Conservation (phyloP, 2,113 vertebrate species). For the Sialia sialis region DNA sequence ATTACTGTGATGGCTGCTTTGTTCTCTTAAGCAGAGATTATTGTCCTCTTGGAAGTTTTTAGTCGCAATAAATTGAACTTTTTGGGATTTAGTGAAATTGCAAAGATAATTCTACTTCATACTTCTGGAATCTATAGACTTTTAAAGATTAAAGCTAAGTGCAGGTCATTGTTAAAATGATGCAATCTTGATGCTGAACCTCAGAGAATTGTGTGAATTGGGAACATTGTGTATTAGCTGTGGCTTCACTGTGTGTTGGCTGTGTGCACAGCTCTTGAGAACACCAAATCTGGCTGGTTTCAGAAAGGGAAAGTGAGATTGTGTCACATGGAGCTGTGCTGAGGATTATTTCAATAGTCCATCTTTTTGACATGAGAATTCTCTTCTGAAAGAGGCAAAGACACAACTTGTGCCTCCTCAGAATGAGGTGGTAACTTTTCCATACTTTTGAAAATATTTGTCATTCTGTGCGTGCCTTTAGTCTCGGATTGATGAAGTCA, state of each 20-base stretch:
- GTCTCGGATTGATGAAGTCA: conserved; percentile 43
- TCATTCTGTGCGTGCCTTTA: neutral
- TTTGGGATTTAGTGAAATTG: neutral
- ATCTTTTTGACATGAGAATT: neutral
- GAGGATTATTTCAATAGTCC: neutral
- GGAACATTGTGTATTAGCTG: neutral
- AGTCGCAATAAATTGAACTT: neutral
- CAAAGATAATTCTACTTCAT: neutral
- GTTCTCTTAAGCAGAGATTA: neutral
- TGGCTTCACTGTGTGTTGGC: neutral
- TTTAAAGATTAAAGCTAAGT: neutral
- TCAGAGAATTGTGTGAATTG: neutral
- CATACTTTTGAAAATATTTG: neutral
- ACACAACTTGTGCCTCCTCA: neutral
- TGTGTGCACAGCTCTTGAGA: neutral
- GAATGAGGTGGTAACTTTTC: neutral
- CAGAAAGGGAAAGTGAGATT: neutral
- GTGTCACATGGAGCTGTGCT: neutral
- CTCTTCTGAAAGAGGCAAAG: neutral
- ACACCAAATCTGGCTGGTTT: neutral
- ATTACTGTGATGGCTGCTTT: neutral
- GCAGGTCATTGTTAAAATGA: neutral
- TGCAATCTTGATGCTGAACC: neutral
- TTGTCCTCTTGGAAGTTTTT: neutral
- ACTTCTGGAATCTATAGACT: neutral